phyloP scores from a whole-genome alignment of 2,888 invertebrate genomes.

The Xanthia icteritia region DNA sequence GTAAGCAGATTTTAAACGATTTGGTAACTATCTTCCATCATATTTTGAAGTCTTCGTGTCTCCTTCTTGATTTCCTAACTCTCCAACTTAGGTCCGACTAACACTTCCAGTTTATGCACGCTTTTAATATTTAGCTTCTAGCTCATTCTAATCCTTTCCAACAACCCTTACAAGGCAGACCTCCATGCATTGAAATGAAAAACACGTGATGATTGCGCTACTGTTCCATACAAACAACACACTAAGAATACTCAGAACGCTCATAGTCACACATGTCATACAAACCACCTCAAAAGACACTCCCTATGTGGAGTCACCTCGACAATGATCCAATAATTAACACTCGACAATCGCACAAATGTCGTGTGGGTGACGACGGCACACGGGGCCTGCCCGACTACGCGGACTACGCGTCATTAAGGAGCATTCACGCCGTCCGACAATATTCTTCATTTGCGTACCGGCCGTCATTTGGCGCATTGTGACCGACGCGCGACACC shows the following conservation, averaged over 20 bases:
- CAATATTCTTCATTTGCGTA: constrained; percentile 90
- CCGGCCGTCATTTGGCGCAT: constrained; percentile 88
- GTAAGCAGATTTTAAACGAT: neutral
- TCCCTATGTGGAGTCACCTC: constrained; percentile 56
- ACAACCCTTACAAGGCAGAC: neutral
- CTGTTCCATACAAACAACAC: constrained; percentile 13
- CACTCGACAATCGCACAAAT: constrained; percentile 85
- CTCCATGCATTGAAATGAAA: neutral
- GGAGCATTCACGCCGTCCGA: constrained; percentile 88
- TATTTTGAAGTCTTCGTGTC: neutral
- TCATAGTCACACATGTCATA: constrained; percentile 12
- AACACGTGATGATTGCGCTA: constrained; percentile 45
- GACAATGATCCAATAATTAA: constrained; percentile 85
- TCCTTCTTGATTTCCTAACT: neutral
- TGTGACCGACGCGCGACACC: constrained; percentile 80
- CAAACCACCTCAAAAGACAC: constrained; percentile 48
- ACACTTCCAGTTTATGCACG: neutral
- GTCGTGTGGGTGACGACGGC: constrained; percentile 78
- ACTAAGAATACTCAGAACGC: constrained; percentile 5
- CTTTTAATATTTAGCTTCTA: neutral
- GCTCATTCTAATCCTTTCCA: neutral
- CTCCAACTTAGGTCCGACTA: neutral
- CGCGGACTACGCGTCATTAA: constrained; percentile 85
- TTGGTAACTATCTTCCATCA: neutral
- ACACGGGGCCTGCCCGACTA: constrained; percentile 76